Percentiles rank a stretch among this genome's conserved stretches.
Conservation (phyloP, 35 echinoderm and acorn worm species). For the Ophioderma brevispina region DNA sequence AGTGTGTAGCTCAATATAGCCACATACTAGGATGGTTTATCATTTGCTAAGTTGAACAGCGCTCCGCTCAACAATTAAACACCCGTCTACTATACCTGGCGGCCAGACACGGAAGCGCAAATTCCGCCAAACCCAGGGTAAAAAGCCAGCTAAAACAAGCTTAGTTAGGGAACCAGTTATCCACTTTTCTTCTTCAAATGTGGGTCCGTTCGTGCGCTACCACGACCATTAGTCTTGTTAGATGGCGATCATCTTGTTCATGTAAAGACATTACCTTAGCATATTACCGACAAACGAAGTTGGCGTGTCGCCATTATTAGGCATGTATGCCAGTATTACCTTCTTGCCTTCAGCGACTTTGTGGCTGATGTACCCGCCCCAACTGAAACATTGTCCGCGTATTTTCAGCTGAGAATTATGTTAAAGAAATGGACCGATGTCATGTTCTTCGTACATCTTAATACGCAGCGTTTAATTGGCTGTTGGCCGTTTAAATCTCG, state of each 20-base stretch:
- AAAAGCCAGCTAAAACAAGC: neutral
- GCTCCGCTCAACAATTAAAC: neutral
- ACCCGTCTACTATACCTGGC: too few relatives aligned
- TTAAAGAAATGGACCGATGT: too few relatives aligned
- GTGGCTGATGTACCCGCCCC: too few relatives aligned
- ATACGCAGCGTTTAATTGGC: too few relatives aligned
- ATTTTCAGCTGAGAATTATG: too few relatives aligned
- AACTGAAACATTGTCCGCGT: too few relatives aligned
- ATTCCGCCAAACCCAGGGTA: neutral
- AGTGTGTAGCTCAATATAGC: neutral
- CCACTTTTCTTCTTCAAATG: neutral
- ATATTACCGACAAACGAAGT: neutral
- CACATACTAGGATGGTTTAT: neutral
- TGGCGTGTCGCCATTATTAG: neutral
- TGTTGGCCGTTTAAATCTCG: too few relatives aligned
- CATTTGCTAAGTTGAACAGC: neutral
- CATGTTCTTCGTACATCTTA: too few relatives aligned
- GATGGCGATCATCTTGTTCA: neutral
- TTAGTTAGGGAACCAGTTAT: constrained; percentile 9
- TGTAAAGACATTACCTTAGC: neutral
- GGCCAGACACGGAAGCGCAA: neutral
- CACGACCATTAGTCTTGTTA: neutral
- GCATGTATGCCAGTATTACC: too few relatives aligned
- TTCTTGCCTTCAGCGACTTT: too few relatives aligned
- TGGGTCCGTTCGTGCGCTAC: neutral